Conservation (phyloP, 2,888 invertebrate genomes). For the Brachypterus glaber region DNA sequence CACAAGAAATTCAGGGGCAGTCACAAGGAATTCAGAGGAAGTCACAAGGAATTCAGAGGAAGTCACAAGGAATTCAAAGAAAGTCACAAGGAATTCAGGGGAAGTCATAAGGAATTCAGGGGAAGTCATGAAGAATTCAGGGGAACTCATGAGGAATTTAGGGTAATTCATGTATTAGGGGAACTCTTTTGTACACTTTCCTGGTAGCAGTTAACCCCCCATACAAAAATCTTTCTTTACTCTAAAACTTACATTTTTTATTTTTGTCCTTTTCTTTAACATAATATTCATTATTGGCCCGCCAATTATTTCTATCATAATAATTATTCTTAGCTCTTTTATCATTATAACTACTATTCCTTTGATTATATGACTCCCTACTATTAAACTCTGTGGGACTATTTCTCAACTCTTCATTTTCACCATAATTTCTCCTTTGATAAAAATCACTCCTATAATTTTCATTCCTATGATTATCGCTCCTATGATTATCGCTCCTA, state of each 20-base stretch:
- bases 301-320: slow-evolving; percentile 13
- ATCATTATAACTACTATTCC: slow-evolving; percentile 14
- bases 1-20: too few species aligned
- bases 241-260: slow-evolving; percentile 16
- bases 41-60: too few species aligned
- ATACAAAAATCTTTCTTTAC: neutral
- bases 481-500: slow-evolving; percentile 26
- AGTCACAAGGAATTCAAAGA: too few species aligned
- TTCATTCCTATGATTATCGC: slow-evolving; percentile 20
- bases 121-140: too few species aligned
- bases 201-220: too few species aligned
- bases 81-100: too few species aligned
- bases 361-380: slow-evolving; percentile 7
- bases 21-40: too few species aligned
- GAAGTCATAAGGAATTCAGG: too few species aligned
- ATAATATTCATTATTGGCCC: slow-evolving; percentile 16
- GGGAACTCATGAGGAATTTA: too few species aligned
- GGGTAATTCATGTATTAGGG: too few species aligned
- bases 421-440: slow-evolving; percentile 13
- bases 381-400: slow-evolving; percentile 3
- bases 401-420: slow-evolving; percentile 4
- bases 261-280: slow-evolving; percentile 12
- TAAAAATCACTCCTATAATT: slow-evolving; percentile 12
- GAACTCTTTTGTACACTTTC: too few species aligned
- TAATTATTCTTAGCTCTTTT: slow-evolving; percentile 15